Conservation (phyloP, 53 echinoderm and acorn worm genomes). For the Arbacia lixula region DNA sequence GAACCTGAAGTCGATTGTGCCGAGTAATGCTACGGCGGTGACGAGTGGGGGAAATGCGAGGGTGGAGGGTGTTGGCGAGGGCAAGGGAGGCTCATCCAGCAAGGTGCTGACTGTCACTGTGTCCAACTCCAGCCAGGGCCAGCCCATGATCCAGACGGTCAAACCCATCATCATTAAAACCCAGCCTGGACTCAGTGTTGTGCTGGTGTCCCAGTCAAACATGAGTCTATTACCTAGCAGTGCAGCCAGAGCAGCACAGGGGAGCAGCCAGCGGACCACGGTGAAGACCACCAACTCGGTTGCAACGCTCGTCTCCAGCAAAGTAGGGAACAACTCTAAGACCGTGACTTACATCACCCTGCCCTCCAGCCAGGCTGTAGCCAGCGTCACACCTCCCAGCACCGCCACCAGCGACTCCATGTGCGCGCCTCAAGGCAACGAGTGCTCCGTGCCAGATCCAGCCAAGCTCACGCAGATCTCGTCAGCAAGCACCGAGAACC, state of each 20-base stretch:
- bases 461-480: conserved; percentile 21
- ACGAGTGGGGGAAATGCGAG: conserved; percentile 35
- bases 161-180: conserved; percentile 88
- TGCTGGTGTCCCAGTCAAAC: conserved; percentile 81
- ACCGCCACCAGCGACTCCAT: conserved; percentile 21
- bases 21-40: conserved; percentile 73
- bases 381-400: conserved; percentile 47
- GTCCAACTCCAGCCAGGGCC: conserved; percentile 48
- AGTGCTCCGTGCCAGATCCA: background rate
- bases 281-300: conserved; percentile 54
- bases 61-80: conserved; percentile 34
- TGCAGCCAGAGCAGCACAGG: conserved; percentile 44
- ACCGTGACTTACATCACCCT: conserved; percentile 49
- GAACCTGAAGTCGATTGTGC: conserved; percentile 86
- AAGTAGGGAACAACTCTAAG: conserved; percentile 54
- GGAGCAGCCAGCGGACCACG: conserved; percentile 4
- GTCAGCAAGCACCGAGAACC: conserved; percentile 53
- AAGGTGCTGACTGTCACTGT: conserved; percentile 69
- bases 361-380: conserved; percentile 45
- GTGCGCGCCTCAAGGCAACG: conserved; percentile 20
- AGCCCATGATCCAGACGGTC: conserved; percentile 81
- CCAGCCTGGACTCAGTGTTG: conserved; percentile 86
- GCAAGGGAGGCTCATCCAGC: conserved; percentile 1
- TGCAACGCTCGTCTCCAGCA: conserved; percentile 40
- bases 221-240: conserved; percentile 53